These are phyloP conservation scores for Thryonomys swinderianus DNA, from an alignment of 2,113 vertebrate species.

Conservation along the genomic window DNA sequence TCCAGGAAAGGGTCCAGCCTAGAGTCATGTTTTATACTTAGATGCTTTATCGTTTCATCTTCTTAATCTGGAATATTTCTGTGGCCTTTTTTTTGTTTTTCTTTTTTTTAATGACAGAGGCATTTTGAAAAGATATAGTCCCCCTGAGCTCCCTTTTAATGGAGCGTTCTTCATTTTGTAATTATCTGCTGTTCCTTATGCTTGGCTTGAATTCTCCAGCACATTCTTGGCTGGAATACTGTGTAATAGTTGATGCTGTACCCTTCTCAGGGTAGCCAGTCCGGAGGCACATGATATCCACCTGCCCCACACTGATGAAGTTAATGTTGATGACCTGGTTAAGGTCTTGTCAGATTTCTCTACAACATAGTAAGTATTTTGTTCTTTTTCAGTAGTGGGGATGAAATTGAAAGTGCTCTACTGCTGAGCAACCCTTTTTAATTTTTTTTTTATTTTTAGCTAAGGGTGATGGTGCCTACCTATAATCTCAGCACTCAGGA, in stretches of 20 bases:
- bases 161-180: constrained; percentile 31
- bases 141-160: background rate
- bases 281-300: background rate
- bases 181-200: constrained; percentile 43
- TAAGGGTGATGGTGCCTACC: background rate
- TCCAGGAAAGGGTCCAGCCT: background rate
- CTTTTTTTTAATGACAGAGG: constrained; percentile 13
- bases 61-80: constrained; percentile 31
- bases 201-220: background rate
- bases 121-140: constrained; percentile 47
- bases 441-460: background rate
- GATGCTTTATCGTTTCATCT: background rate
- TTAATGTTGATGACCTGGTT: constrained; percentile 12
- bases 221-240: constrained; percentile 24
- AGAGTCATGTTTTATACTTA: background rate
- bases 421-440: background rate
- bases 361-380: background rate
- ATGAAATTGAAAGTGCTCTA: background rate
- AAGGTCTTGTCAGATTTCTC: constrained; percentile 30
- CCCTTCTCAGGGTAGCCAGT: background rate
- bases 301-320: background rate
- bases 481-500: background rate
- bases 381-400: background rate
- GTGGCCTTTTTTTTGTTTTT: constrained; percentile 53
- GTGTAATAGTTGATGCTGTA: background rate